Base-by-base conservation (phyloP, 2,888 invertebrate species). In the Macaria liturata region DNA sequence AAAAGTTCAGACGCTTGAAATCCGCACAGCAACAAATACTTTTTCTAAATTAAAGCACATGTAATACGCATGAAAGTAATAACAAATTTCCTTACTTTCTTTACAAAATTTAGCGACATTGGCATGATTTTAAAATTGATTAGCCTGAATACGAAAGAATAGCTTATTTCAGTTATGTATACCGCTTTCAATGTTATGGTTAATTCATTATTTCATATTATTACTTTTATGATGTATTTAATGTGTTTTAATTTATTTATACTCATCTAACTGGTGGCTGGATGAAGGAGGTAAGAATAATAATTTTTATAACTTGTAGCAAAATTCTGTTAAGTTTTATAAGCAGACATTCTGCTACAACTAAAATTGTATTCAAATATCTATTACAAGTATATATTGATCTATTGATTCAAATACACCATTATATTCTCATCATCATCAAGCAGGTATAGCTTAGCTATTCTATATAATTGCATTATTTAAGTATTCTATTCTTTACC, bases 281-380 rank as follows among this genome's bases (percentile, higher is more conserved):
- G 82, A 81, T 63, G 58, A 61, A 88, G 88, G 87, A 88, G 88
- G 88, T 88, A 77, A 88, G 84, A 67, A 61, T 32, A 47, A 32
- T 9, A 1, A 37, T 6, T 37, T 34, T 6, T 37, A 37, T 6
- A 37, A 37, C 4, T 6, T 4, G 44, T 37, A 32, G 43, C 32
- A 43, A 47, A 46, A 46, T 4, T 39, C 45, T 40, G 20, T 20
- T 20, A 20, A 20, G 20, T 20, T 20, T 20, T 20, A 20, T 20
- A 20, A 20, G 2, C 20, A 20, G 20, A 20, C 20, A 20, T n/a
- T n/a, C n/a, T n/a, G n/a, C n/a, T n/a, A n/a, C 34, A 37, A 37
- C 5, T 4, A 37, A 37, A 20, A 20, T 20, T 1, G 20, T 20
- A 20, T 20, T 20, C 20, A 20, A 20, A 20, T 20, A 20, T 20